Evolutionary conservation across 2,888 invertebrate species (phyloP).

Genomic region (Epirrhoe alternata): DNA sequence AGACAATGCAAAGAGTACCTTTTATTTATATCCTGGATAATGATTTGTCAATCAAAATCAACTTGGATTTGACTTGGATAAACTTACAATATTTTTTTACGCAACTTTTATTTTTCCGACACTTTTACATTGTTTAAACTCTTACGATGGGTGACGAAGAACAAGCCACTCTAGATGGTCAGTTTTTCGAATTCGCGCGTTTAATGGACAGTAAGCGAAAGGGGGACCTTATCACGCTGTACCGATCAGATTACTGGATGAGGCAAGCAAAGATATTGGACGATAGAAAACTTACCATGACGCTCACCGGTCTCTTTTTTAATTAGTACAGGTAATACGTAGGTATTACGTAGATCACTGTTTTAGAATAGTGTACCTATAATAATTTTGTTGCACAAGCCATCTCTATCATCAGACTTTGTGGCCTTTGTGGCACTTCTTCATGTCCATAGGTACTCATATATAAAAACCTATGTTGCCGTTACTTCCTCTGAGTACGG

Average conservation of each 20-base stretch:
- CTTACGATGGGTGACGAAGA: slow-evolving; percentile 66
- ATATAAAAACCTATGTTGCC: no score
- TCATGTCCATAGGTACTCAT: no score
- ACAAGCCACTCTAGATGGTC: slow-evolving; percentile 66
- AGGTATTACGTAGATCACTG: no score
- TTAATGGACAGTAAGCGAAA: slow-evolving; percentile 60
- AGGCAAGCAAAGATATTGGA: slow-evolving; percentile 70
- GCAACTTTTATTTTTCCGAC: background rate
- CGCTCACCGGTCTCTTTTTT: slow-evolving; percentile 71
- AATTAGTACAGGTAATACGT: slow-evolving; percentile 58
- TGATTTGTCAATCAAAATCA: no score
- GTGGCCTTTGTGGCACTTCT: no score
- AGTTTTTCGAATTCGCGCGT: slow-evolving; percentile 63
- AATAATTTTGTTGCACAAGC: no score
- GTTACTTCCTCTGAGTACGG: no score
- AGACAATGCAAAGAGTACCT: no score
- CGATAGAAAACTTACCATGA: slow-evolving; percentile 72
- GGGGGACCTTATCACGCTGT: slow-evolving; percentile 66
- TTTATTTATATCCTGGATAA: no score
- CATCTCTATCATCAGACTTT: no score
- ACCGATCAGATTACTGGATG: slow-evolving; percentile 72
- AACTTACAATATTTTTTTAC: background rate
- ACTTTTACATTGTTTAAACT: background rate
- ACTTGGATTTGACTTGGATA: background rate
- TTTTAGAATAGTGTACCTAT: no score